Evolutionary conservation across 2,797 vertebrate genomes (phyloP).

Genomic region (Ptychadena robeensis): DNA sequence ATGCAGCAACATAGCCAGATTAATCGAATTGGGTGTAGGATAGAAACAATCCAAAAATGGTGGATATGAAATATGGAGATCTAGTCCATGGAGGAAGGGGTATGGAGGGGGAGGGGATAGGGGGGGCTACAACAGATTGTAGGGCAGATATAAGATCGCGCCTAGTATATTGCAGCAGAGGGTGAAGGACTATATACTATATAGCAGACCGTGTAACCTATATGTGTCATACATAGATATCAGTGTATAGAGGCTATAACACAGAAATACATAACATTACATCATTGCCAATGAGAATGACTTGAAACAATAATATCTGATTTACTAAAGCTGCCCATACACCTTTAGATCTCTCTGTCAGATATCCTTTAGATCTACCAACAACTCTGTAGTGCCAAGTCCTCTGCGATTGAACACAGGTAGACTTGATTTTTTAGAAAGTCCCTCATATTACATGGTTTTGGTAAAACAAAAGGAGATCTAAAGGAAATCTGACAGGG

Average conservation of each 20-base stretch:
- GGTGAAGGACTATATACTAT: background rate
- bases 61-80: background rate
- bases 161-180: background rate
- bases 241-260: background rate
- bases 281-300: too few relatives aligned
- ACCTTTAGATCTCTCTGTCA: too few relatives aligned
- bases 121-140: background rate
- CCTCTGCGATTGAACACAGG: too few relatives aligned
- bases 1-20: background rate
- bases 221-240: background rate
- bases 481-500: too few relatives aligned
- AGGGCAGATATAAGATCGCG: background rate
- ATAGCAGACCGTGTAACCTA: background rate
- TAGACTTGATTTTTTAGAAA: too few relatives aligned
- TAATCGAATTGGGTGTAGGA: background rate
- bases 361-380: too few relatives aligned
- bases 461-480: too few relatives aligned
- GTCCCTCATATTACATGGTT: too few relatives aligned
- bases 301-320: too few relatives aligned
- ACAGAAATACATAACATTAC: too few relatives aligned
- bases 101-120: background rate
- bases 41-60: background rate
- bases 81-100: background rate
- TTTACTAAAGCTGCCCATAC: too few relatives aligned
- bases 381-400: too few relatives aligned